phyloP scores from a whole-genome alignment of 2,888 invertebrate genomes.

The Agonum fuliginosum region DNA sequence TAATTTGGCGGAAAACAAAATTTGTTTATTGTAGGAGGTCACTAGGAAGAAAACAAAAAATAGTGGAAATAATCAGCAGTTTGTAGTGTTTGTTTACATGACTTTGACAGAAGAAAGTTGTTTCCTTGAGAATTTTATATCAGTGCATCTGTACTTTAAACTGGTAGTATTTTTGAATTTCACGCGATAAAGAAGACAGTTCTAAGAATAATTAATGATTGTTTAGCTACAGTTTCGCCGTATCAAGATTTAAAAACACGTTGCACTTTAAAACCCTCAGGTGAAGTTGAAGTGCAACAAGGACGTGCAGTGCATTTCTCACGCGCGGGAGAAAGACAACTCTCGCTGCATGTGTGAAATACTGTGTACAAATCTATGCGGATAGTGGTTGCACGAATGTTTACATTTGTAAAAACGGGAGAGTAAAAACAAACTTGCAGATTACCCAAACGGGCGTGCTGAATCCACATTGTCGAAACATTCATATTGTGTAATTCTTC shows the following conservation, averaged over 20 bases:
- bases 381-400: conserved; percentile 24
- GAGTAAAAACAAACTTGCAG: conserved; percentile 32
- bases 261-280: conserved; percentile 45
- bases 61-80: neutral
- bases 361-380: conserved; percentile 38
- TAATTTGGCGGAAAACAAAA: neutral
- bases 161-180: neutral
- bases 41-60: neutral
- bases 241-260: conserved; percentile 50
- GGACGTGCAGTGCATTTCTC: neutral
- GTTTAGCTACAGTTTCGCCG: neutral
- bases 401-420: conserved; percentile 37
- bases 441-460: neutral
- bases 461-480: conserved; percentile 37
- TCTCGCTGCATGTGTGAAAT: conserved; percentile 49
- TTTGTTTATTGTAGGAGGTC: no score
- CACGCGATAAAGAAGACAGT: neutral
- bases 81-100: conserved; percentile 7
- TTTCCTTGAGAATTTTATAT: conserved; percentile 22
- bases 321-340: conserved; percentile 26
- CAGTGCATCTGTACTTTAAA: conserved; percentile 7
- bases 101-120: conserved; percentile 27
- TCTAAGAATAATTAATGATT: conserved; percentile 17
- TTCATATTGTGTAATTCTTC: conserved; percentile 41
- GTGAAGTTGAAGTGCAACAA: conserved; percentile 13